A percentile compares a stretch with the other conserved stretches of the same genome.
phyloP scores from a whole-genome alignment of 2,797 vertebrate genomes.

The Hydrolagus colliei region DNA sequence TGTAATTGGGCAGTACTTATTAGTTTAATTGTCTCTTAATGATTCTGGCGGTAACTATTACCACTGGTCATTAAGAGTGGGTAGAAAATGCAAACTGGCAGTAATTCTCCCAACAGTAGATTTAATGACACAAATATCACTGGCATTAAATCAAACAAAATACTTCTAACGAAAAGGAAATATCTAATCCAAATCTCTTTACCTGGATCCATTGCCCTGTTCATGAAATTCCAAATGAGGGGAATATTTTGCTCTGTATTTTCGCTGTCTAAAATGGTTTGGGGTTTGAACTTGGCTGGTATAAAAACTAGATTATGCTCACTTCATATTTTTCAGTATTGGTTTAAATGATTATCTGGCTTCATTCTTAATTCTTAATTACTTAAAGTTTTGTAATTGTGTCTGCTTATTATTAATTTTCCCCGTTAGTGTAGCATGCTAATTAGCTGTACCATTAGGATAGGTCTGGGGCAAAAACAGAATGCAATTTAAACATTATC shows the following conservation, averaged over 20 bases:
- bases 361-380: constrained; percentile 19
- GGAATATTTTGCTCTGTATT: neutral
- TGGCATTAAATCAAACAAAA: constrained; percentile 11
- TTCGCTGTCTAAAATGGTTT: too few species aligned
- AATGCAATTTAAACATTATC: neutral
- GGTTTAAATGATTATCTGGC: constrained; percentile 10
- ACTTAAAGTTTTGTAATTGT: neutral
- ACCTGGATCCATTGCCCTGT: neutral
- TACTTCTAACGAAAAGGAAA: neutral
- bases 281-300: too few species aligned
- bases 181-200: neutral
- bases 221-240: neutral
- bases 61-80: constrained; percentile 19
- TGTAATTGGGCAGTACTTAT: constrained; percentile 31
- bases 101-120: constrained; percentile 10
- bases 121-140: neutral
- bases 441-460: constrained; percentile 19
- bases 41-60: constrained; percentile 29
- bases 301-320: neutral
- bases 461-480: neutral
- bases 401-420: too few species aligned
- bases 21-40: constrained; percentile 31
- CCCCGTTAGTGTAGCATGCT: neutral
- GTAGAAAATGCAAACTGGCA: constrained; percentile 28
- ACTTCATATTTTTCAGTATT: neutral